Conservation (phyloP, 2,113 vertebrate genomes). For the Seriola dumerili region DNA sequence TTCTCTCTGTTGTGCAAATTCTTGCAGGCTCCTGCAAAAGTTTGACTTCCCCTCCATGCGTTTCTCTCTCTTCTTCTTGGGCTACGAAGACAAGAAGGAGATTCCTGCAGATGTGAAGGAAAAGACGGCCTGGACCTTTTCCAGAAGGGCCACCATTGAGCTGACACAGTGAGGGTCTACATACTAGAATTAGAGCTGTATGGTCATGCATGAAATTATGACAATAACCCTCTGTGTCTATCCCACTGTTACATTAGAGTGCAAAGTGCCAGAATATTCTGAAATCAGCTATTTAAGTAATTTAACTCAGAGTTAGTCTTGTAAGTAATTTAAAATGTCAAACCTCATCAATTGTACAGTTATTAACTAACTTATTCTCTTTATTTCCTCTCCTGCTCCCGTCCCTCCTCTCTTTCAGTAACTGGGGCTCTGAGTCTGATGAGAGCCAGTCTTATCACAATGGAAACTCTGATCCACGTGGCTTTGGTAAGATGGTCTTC, state of each 20-base stretch:
- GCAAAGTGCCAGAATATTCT: not conserved
- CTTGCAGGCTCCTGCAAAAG: conserved; percentile 92
- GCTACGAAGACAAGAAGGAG: conserved; percentile 95
- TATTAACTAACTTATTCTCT: not conserved
- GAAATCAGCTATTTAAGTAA: not conserved
- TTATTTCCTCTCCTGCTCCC: not conserved
- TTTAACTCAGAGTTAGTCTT: not conserved
- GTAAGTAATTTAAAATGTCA: not conserved
- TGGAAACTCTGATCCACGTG: conserved; percentile 97
- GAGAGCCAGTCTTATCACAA: conserved; percentile 93
- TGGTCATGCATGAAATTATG: not conserved
- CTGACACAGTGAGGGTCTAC: conserved; percentile 87
- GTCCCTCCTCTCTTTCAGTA: conserved; percentile 82
- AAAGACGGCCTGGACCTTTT: conserved; percentile 91
- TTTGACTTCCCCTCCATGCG: conserved; percentile 96
- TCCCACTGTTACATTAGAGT: not conserved
- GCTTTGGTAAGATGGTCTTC: conserved; percentile 88
- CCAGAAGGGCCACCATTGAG: conserved; percentile 94
- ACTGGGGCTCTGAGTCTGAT: conserved; percentile 96
- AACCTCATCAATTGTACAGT: not conserved
- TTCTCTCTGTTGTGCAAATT: conserved; percentile 39
- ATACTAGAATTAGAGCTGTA: not conserved
- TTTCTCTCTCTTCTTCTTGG: conserved; percentile 96
- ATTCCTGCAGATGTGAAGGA: conserved; percentile 90
- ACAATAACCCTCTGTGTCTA: no score